Conservation (phyloP, 2,797 vertebrate species). For the Tolypeutes matacus region DNA sequence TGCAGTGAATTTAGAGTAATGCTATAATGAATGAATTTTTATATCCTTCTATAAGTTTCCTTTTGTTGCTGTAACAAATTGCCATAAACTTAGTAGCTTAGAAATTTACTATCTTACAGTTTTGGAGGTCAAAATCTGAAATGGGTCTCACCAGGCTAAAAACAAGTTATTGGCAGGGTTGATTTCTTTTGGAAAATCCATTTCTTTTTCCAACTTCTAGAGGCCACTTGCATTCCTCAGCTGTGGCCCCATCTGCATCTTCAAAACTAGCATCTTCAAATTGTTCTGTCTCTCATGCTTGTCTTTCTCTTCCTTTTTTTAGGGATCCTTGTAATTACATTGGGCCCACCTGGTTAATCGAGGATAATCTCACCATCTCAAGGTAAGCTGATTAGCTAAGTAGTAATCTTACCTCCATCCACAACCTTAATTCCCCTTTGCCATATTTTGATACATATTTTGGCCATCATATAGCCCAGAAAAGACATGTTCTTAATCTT, state of each 20-base stretch:
- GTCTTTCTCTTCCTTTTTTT: background rate
- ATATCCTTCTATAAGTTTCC: background rate
- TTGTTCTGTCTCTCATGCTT: background rate
- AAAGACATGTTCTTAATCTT: too few relatives aligned
- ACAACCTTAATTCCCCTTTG: background rate
- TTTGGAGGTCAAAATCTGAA: background rate
- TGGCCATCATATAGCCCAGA: too few relatives aligned
- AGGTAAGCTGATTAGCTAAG: too few relatives aligned
- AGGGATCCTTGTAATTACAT: background rate
- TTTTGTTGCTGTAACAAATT: background rate
- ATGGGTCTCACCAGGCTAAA: too few relatives aligned
- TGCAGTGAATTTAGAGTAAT: background rate
- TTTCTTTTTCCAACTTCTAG: background rate
- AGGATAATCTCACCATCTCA: background rate
- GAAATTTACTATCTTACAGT: background rate
- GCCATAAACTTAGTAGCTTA: background rate
- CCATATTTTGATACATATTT: too few relatives aligned
- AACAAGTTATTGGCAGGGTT: background rate
- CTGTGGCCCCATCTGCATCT: background rate
- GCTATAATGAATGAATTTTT: background rate
- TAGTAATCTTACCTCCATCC: too few relatives aligned
- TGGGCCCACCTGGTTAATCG: background rate
- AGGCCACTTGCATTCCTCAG: background rate
- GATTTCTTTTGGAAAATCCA: background rate
- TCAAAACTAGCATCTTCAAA: background rate